Percentiles rank a stretch among this genome's conserved stretches.
Conservation (phyloP, 37 sponge, comb jelly and placozoan genomes). For the Cladorhizidae sp. region DNA sequence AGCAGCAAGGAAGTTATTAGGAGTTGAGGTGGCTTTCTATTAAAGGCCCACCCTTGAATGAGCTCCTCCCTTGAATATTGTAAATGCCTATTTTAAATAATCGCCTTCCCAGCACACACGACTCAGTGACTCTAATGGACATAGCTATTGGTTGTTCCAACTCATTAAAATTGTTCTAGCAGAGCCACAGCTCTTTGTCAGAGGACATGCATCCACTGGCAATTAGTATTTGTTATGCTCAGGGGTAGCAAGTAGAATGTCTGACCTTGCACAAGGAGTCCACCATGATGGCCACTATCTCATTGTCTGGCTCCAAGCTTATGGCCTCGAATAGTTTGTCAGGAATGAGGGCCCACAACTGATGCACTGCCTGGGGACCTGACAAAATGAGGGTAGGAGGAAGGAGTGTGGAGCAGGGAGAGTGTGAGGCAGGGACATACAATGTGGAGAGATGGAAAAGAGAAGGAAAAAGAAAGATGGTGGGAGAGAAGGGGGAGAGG, state of each 20-base stretch:
- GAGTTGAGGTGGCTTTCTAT: too few species aligned
- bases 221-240: not conserved
- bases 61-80: too few species aligned
- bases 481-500: not conserved
- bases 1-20: too few species aligned
- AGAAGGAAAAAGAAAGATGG: not conserved
- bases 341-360: conserved; percentile 84
- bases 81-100: too few species aligned
- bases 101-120: too few species aligned
- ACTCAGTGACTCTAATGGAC: too few species aligned
- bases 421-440: not conserved
- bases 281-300: conserved; percentile 83
- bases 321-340: conserved; percentile 88
- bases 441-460: not conserved
- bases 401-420: too few species aligned
- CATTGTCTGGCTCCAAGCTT: conserved; percentile 86
- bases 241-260: not conserved
- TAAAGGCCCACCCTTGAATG: too few species aligned
- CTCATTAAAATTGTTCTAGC: too few species aligned
- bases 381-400: not conserved
- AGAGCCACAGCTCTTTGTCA: too few species aligned
- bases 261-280: conserved; percentile 81
- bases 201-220: too few species aligned
- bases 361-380: conserved; percentile 63
- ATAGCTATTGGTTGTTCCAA: too few species aligned